These are phyloP conservation scores for Xyrauchen texanus DNA, from an alignment of 2,113 vertebrate species.

Conservation along the genomic window DNA sequence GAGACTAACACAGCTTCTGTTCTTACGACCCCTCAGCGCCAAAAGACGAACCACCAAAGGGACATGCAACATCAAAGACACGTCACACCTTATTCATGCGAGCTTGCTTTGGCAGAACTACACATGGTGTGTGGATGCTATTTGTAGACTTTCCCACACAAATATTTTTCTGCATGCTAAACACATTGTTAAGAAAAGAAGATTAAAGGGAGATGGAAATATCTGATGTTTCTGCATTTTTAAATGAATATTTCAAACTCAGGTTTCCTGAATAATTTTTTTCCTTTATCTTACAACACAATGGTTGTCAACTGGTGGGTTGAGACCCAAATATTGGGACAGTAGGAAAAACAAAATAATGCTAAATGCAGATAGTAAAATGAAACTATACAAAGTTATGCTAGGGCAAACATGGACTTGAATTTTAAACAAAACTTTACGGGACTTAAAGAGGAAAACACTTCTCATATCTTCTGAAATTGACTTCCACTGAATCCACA, in stretches of 20 bases:
- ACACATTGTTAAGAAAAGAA: not conserved
- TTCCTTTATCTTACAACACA: too few relatives aligned
- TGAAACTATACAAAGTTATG: not conserved
- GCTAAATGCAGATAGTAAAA: too few relatives aligned
- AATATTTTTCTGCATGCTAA: too few relatives aligned
- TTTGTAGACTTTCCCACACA: not conserved
- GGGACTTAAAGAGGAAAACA: too few relatives aligned
- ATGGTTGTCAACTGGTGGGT: too few relatives aligned
- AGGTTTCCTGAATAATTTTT: too few relatives aligned
- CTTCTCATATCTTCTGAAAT: not conserved
- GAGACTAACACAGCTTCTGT: constrained; percentile 63
- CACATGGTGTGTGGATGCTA: constrained; percentile 30
- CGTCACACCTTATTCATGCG: constrained; percentile 31
- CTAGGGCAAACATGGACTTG: not conserved
- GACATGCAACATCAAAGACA: constrained; percentile 68
- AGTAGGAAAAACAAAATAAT: too few relatives aligned
- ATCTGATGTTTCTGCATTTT: too few relatives aligned
- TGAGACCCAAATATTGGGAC: too few relatives aligned
- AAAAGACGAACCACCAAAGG: constrained; percentile 58
- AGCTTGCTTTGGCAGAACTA: constrained; percentile 57
- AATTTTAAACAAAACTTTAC: not conserved
- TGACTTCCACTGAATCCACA: not conserved
- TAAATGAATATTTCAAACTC: too few relatives aligned
- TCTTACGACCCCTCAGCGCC: constrained; percentile 59
- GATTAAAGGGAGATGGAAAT: too few relatives aligned